Conservation (phyloP, 2,797 vertebrate genomes). For the Phrynocephalus vlangalii region DNA sequence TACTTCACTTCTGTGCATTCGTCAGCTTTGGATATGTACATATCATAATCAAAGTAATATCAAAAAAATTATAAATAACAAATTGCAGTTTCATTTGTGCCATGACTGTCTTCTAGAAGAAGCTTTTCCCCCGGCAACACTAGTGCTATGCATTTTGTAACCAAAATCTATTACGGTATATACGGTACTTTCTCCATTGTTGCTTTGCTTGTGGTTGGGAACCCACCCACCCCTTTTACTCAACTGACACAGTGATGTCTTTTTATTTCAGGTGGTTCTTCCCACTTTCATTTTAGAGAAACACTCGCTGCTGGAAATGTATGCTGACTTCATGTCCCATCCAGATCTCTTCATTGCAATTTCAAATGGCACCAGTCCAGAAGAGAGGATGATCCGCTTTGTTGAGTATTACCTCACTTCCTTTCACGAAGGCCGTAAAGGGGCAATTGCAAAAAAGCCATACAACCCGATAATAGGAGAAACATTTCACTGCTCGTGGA, state of each 20-base stretch:
- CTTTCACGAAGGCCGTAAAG: constrained; percentile 97
- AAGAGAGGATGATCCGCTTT: constrained; percentile 96
- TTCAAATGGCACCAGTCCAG: constrained; percentile 84
- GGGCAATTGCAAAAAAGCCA: constrained; percentile 97
- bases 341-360: constrained; percentile 94
- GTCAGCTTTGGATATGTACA: neutral
- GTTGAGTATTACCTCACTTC: constrained; percentile 99
- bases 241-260: constrained; percentile 25
- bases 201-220: neutral
- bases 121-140: neutral
- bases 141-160: neutral
- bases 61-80: constrained; percentile 6
- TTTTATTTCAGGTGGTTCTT: constrained; percentile 89
- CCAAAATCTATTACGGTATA: neutral
- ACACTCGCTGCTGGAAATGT: constrained; percentile 97
- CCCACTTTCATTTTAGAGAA: constrained; percentile 99
- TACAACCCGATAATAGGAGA: constrained; percentile 99
- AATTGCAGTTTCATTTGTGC: neutral
- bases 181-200: neutral
- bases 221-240: neutral
- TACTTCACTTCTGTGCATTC: neutral
- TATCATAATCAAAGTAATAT: neutral
- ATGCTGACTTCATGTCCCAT: constrained; percentile 98
- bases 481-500: constrained; percentile 98
- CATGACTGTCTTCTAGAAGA: neutral